These are phyloP conservation scores for Uria aalge DNA, from an alignment of 2,113 vertebrate genomes.

Conservation along the genomic window DNA sequence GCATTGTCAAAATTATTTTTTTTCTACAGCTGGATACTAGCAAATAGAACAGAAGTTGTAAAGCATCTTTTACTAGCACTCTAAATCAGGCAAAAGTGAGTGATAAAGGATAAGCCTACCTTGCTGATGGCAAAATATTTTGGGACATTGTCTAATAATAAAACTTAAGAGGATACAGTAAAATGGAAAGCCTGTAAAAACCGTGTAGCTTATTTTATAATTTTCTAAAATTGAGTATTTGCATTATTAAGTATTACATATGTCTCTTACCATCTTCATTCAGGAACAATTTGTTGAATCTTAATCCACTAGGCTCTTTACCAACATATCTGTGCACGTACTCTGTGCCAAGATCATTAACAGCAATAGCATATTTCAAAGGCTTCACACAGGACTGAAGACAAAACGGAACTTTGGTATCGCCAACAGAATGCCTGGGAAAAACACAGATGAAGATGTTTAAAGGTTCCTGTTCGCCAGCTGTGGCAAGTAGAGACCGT, in stretches of 20 bases:
- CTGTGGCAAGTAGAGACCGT: neutral
- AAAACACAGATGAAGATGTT: neutral
- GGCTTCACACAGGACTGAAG: conserved; percentile 98
- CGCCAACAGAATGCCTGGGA: conserved; percentile 90
- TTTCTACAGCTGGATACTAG: neutral
- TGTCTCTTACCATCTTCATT: conserved; percentile 92
- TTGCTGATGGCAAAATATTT: neutral
- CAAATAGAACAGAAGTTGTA: neutral
- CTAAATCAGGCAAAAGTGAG: neutral
- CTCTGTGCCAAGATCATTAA: conserved; percentile 95
- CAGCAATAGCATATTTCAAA: conserved; percentile 93
- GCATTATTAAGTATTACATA: neutral
- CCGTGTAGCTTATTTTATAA: neutral
- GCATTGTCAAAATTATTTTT: neutral
- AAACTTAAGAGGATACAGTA: neutral
- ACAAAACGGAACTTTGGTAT: conserved; percentile 98
- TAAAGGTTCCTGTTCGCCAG: neutral
- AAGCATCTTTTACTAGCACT: neutral
- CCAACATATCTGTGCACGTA: conserved; percentile 97
- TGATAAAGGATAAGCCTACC: neutral
- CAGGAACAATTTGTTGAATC: conserved; percentile 98
- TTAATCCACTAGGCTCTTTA: conserved; percentile 95
- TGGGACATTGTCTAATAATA: neutral
- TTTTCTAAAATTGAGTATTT: neutral
- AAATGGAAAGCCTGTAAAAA: neutral